Evolutionary conservation across 2,888 invertebrate species (phyloP).

Genomic region (Caenorhabditis sp.): DNA sequence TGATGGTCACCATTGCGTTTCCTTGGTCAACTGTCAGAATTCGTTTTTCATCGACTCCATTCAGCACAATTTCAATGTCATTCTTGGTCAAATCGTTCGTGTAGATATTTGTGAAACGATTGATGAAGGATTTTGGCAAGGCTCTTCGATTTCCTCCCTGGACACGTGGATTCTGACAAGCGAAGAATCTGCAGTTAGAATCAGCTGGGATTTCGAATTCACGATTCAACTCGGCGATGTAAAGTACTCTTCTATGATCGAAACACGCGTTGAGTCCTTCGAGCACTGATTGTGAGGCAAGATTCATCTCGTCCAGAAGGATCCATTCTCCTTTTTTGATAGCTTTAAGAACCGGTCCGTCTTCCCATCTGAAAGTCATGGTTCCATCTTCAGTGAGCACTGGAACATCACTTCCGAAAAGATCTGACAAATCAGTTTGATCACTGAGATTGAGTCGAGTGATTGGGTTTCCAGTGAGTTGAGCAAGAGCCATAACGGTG

Average conservation of each 20-base stretch:
- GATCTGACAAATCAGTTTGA: conserved; percentile 97
- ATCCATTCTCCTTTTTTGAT: conserved; percentile 96
- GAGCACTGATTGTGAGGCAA: conserved; percentile 97
- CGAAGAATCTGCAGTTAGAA: conserved; percentile 91
- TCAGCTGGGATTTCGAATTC: conserved; percentile 74
- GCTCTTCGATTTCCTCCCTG: conserved; percentile 98
- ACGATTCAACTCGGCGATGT: conserved; percentile 93
- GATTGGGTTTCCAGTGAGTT: conserved; percentile 90
- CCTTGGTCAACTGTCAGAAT: conserved; percentile 54
- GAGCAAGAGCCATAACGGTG: conserved; percentile 92
- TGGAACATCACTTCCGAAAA: conserved; percentile 98
- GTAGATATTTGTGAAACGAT: conserved; percentile 91
- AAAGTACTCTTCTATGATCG: conserved; percentile 97
- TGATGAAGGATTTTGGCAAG: conserved; percentile 95
- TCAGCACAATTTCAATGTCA: conserved; percentile 70
- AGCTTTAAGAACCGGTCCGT: conserved; percentile 95
- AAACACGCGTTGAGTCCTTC: conserved; percentile 99
- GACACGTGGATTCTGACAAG: conserved; percentile 96
- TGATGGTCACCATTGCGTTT: conserved; percentile 64
- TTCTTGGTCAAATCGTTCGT: conserved; percentile 75
- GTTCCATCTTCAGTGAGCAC: conserved; percentile 89
- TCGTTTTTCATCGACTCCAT: conserved; percentile 61
- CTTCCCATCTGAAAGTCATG: conserved; percentile 95
- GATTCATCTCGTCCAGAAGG: conserved; percentile 96
- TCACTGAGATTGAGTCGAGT: conserved; percentile 97